These are phyloP conservation scores for Scaptomyza graminum DNA, from an alignment of 1,140 invertebrate genomes.

Conservation along the genomic window DNA sequence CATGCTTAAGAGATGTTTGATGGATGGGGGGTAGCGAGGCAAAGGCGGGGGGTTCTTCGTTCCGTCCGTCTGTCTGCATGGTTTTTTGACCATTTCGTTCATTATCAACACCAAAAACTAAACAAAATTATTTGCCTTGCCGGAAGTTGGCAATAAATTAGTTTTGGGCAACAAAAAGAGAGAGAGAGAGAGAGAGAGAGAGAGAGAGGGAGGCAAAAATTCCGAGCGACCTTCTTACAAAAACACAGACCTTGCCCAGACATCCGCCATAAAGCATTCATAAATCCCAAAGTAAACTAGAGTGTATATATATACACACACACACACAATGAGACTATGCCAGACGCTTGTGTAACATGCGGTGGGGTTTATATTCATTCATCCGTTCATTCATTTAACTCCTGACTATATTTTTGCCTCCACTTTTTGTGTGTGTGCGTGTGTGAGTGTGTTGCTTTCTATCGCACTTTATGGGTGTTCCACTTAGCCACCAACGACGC, in stretches of 20 bases:
- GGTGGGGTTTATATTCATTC: conserved; percentile 78
- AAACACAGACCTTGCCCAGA: conserved; percentile 69
- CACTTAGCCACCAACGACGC: conserved; percentile 26
- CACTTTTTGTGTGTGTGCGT: conserved; percentile 6
- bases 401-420: conserved; percentile 58
- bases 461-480: conserved; percentile 46
- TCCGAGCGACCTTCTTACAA: conserved; percentile 19
- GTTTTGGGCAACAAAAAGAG: conserved; percentile 52
- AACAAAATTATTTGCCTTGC: conserved; percentile 79
- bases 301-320: conserved; percentile 47
- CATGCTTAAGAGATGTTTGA: conserved; percentile 27
- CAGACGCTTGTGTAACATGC: conserved; percentile 76
- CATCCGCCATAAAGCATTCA: conserved; percentile 82
- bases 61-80: conserved; percentile 27
- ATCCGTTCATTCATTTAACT: conserved; percentile 81
- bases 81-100: conserved; percentile 65
- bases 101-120: conserved; percentile 81
- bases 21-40: not conserved
- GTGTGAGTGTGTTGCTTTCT: conserved; percentile 7
- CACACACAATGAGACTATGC: conserved; percentile 29
- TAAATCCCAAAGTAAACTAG: conserved; percentile 83
- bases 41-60: not conserved
- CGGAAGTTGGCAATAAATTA: conserved; percentile 82
- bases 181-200: not conserved
- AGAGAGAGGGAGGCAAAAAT: not conserved